Evolutionary conservation across 2,888 invertebrate genomes (phyloP), one percentile per base, ranked within the genome.

Genomic region (Operophtera brumata): DNA sequence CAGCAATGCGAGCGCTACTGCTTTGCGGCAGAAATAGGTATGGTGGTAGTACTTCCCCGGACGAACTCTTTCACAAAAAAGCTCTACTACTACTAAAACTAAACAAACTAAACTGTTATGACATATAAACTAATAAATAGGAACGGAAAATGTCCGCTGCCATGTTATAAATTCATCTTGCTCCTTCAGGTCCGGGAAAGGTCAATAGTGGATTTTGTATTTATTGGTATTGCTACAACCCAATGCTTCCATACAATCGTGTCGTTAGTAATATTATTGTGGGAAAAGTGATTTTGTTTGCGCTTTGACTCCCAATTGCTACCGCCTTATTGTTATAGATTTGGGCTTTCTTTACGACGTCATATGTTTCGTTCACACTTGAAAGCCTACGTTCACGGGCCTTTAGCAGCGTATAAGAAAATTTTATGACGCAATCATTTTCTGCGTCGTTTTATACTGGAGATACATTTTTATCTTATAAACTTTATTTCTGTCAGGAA

Each of bases 181-280:
- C 67, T 70, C 74, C 67, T 71, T 71, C 69, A 63, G 69, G 67
- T 66, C 70, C 70, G 72, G 75, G 73, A 83, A 85, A 84, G 83
- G 83, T 82, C 81, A 77, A 70, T 71, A 75, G 73, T 74, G 74
- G 79, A 86, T 86, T 86, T 80, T 78, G 83, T 89, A 88, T 89
- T 88, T 90, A 90, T 90, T 84, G 86, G 86, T 86, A 86, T 80
- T 78, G 76, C 79, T 79, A 79, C 81, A 77, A 75, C 80, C 79
- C 82, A 82, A 82, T 85, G 86, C 84, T 81, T 80, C 78, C 81
- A 75, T 84, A 88, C 87, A 86, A 88, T 89, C 83, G 87, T 81
- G 73, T 89, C 88, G 87, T 90, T 88, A 88, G 86, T 86, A 85
- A 86, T 86, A 88, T 87, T 88, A 86, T 84, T 88, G 86, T 84